Evolutionary conservation across 2,888 invertebrate species (phyloP), one percentile per base, ranked within the genome.

Genomic region (Polietes domitor): DNA sequence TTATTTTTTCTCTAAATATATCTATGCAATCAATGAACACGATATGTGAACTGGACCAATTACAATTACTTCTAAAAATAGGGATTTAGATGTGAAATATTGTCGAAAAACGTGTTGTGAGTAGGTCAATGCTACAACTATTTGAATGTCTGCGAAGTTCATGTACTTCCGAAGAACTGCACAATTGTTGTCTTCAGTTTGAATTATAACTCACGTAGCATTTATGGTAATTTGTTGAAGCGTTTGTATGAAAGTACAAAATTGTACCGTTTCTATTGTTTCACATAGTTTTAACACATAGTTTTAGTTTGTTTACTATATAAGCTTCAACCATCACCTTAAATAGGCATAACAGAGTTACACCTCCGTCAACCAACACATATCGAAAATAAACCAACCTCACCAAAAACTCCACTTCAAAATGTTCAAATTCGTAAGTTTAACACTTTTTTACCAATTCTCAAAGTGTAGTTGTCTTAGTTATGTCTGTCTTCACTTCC

Each of bases 391-490:
- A 12, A 37, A 37, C 7, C 79, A 0, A 21, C 58, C 26, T 15
- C 28, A 61, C n/a, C n/a, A 61, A 61, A 61, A 28, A 61, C n/a
- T 47, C 2, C 61, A 6, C 26, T 24, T 28, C 61, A 61, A 61
- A 70, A 90, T 90, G 91, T 89, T 83, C 87, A 89, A 89, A 88
- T 87, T 89, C 87, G 90, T 90, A 88, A 90, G 90, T 61, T 89
- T 63, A 28, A n/a, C 15, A 0, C n/a, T 7, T 43, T 26, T 41
- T n/a, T 21, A 37, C 12, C 21, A 55, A 37, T 17, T 55, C n/a
- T 1, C 32, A 10, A 17, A 1, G 2, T 28, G 0, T 26, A 53
- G 19, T 53, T 19, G 26, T 58, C n/a, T 15, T 61, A 28, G n/a
- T 28, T 19, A 41, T 37, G 19, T 43, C 50, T 58, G 47, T 41